phyloP scores from a whole-genome alignment of 2,888 invertebrate species.

The Cheilosia soror region DNA sequence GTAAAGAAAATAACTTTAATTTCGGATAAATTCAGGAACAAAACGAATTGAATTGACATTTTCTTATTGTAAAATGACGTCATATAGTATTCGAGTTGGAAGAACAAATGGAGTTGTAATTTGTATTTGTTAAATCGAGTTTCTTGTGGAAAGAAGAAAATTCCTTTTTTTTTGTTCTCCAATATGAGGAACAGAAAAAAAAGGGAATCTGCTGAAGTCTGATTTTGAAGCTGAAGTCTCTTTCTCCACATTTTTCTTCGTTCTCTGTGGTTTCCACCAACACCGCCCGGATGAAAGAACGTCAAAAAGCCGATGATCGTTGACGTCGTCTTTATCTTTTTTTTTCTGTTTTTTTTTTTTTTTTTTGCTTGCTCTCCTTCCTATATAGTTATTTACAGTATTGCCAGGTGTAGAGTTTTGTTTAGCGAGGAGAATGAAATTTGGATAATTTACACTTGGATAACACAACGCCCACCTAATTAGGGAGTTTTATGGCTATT shows the following conservation, averaged over 20 bases:
- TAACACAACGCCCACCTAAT: constrained; percentile 38
- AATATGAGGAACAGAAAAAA: background rate
- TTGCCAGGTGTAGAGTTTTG: constrained; percentile 59
- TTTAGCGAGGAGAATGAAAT: background rate
- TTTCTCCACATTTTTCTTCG: constrained; percentile 36
- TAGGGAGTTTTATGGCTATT: constrained; percentile 10
- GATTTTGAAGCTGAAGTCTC: constrained; percentile 37
- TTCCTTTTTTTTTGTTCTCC: background rate
- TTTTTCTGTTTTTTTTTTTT: constrained; percentile 17
- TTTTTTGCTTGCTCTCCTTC: constrained; percentile 29
- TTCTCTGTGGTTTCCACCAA: constrained; percentile 69
- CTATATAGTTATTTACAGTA: constrained; percentile 46
- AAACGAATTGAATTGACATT: constrained; percentile 16
- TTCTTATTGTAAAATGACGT: constrained; percentile 46
- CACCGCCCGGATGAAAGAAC: constrained; percentile 72
- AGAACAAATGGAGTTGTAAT: background rate
- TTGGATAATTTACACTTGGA: constrained; percentile 16
- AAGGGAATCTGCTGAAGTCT: constrained; percentile 31
- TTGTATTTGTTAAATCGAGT: background rate
- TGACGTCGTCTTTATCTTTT: constrained; percentile 54
- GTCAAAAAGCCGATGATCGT: constrained; percentile 75
- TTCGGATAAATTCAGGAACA: background rate
- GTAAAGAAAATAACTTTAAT: constrained; percentile 2
- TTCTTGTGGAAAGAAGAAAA: background rate
- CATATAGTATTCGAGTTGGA: constrained; percentile 4